Base-by-base conservation (phyloP, 2,888 invertebrate genomes). In the Tipula vernalis region DNA sequence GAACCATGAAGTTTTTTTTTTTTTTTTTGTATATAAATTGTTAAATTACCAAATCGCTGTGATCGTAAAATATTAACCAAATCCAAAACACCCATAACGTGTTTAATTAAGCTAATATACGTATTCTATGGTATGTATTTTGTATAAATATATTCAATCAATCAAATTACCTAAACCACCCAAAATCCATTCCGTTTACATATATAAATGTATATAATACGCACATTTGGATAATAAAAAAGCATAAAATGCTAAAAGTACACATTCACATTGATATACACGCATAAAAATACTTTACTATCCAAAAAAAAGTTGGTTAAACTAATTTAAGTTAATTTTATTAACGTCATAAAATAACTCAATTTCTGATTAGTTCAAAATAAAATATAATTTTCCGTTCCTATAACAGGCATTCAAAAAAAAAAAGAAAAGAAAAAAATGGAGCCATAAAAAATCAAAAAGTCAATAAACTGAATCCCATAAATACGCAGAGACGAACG, bases 291-390 rank as follows among this genome's bases (percentile, higher is more conserved):
- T 71, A 71, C 10, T 71, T 71, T 71, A 12, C 71, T 71, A 51
- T 51, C 51, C 51, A 4, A 51, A 1, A 51, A 28, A 6, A 10
- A 71, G 28, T 57, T 57, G 51, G 51, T 71, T 71, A 71, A 71
- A 71, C 71, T 71, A 71, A 71, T 71, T 71, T 71, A 71, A 71
- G 71, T 71, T 71, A 71, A 71, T 71, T 71, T 71, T 71, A 71
- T 71, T 71, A 71, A 71, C 71, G 71, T 71, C 71, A 71, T 71
- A 71, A 71, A 71, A 71, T 71, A 71, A 71, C 71, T 71, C 71
- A 71, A 71, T 71, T 71, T 71, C 71, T 71, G 71, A 71, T 71
- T 71, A 71, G 71, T 71, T 71, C 71, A 71, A 71, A 71, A 71
- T 71, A 71, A 71, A 71, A 71, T 71, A 71, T 71, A 71, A 28